Evolutionary conservation across 2,797 vertebrate genomes (phyloP), one percentile per base, ranked within the genome.

Genomic region (Sebastes kiyomatsui): DNA sequence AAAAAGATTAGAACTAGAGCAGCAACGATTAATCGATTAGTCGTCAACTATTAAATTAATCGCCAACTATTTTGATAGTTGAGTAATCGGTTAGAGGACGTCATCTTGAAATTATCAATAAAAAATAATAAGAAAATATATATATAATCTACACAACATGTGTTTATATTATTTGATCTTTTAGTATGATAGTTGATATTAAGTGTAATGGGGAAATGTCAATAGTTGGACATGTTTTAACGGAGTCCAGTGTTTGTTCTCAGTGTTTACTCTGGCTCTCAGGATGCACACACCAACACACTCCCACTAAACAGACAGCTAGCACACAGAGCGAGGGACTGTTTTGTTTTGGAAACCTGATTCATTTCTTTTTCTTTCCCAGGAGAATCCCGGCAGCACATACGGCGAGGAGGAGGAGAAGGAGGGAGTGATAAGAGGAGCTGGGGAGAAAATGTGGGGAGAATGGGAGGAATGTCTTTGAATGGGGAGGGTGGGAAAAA

Each of bases 391-490:
- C 49, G 22, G 73, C 23, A 46, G 70, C 49, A 22, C 60, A 35
- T 8, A 9, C n/a, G 16, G 18, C 10, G n/a, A 13, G 49, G 8
- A 52, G 46, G 33, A 22, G 9, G 22, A 13, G 49, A 54, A 22
- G 4, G 23, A 58, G 65, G 12, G 22, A 8, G 22, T 4, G 68
- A 38, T 67, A 83, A 66, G 82, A 82, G 68, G 25, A 78, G 35
- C 32, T 46, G 27, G 23, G 27, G 23, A 6, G 35, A 23, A 32
- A 75, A 46, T 20, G 61, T 66, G 46, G 6, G 65, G 49, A 49
- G 64, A 75, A 30, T 27, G 59, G 35, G 14, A 73, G 65, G 87
- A 91, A 89, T 90, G 88, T 76, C 52, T 88, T 81, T 87, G 77
- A 88, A 81, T 77, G 42, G 28, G 74, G 59, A 5, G 4, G 71